Evolutionary conservation across 2,888 invertebrate species (phyloP), one percentile per base, ranked within the genome.

Genomic region (Leucophenga montana): DNA sequence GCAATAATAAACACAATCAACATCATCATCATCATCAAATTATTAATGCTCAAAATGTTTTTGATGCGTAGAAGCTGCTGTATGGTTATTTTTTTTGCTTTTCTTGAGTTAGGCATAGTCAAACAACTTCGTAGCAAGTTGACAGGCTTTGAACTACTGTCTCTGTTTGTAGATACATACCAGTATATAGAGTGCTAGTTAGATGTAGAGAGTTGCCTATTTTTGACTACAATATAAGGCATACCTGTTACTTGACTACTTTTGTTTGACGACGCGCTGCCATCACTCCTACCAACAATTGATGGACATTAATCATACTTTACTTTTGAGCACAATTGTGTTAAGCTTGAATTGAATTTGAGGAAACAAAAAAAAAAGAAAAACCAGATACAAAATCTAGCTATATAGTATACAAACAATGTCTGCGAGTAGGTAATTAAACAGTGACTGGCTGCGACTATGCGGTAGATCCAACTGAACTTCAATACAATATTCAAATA

Each of bases 281-380:
- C 11, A 20, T 54, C 54, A 54, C 54, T 54, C 54, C 54, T 18
- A 54, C 22, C 22, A 18, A 54, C 9, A 13, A 20, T 54, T 54
- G 57, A 22, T 46, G 39, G 62, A 81, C 83, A 81, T 82, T 82
- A 82, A 82, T 82, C 81, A 82, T 80, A 74, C 80, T 82, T 82
- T 77, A 75, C 70, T 46, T 62, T 50, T 64, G 62, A 64, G 27
- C 4, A 27, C 27, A 27, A 33, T 46, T 57, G 57, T 20, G 46
- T n/a, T 39, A 20, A 61, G 61, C 44, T 54, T 54, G 54, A 54
- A 54, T 54, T 54, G 22, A 11, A 22, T 54, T 20, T 54, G 54
- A 54, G 1, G n/a, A 3, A 27, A 27, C n/a, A n/a, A 27, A 27
- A 8, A 39, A 39, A 11, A 39, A 39, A 39, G 3, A 39, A 39